Base-by-base conservation (phyloP, 2,113 vertebrate genomes). In the Gambusia affinis region DNA sequence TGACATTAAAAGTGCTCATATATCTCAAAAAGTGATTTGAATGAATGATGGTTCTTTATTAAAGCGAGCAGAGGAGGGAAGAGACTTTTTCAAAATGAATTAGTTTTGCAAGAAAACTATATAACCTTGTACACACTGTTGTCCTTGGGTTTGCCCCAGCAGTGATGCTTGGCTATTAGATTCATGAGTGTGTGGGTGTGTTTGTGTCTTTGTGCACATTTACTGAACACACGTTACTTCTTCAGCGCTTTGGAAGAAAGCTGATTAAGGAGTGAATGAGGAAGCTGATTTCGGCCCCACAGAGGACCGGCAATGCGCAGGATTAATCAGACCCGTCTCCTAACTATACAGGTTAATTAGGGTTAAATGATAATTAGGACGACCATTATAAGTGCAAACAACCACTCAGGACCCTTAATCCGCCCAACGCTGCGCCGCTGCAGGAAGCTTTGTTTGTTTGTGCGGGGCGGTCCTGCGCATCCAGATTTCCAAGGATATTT, bases 281-380 rank as follows among this genome's bases (percentile, higher is more conserved):
- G 80, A 90, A 84, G 87, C 86, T 81, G 88, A 89, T 90, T 88
- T 87, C 75, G 42, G 17, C 85, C 75, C 87, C 86, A 84, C 87
- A 82, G 87, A 75, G 81, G 86, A 77, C 86, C 89, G 73, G 88
- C 87, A 91, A 85, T 88, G 84, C 81, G 75, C 81, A 73, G 87
- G 79, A 89, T 88, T 92, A 92, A 92, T 92, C 85, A 85, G 82
- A 83, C 82, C 79, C 57, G 67, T 84, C 79, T 87, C 83, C 87
- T 88, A 89, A 91, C 89, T 85, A 72, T 37, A 83, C 84, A 91
- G 88, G 91, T 93, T 94, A 93, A 94, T 94, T 92, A 93, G 91
- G 93, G 93, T 93, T 93, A 92, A 93, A 92, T 92, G 90, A 91
- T 94, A 94, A 94, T 94, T 93, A 93, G 91, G 90, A 90, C 87